Evolutionary conservation across 2,888 invertebrate species (phyloP), one percentile per base, ranked within the genome.

Genomic region (Mimachlamys varia): DNA sequence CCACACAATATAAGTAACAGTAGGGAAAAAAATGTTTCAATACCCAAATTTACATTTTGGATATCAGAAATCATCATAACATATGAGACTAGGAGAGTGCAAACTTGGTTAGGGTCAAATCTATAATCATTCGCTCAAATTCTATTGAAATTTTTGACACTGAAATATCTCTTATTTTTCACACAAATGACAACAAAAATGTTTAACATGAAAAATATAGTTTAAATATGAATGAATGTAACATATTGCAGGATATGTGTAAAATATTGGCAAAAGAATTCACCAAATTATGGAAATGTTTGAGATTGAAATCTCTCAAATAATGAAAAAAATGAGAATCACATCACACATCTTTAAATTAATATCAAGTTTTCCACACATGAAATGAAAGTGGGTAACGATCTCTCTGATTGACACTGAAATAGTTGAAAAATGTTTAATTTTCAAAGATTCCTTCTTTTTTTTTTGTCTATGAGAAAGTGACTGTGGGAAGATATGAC

Each of bases 121-220:
- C 22, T 62, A n/a, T 62, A n/a, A n/a, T n/a, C 22, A 62, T 17
- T 62, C n/a, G 22, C 22, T n/a, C n/a, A 19, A 1, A 62, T n/a
- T 62, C 22, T 19, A 22, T 62, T 62, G 22, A 62, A 5, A 17
- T 62, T 62, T 62, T n/a, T 76, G 2, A 27, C 33, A 58, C 7
- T 19, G 7, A 19, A 58, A 22, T 58, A n/a, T n/a, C n/a, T n/a
- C 22, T 76, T 33, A 33, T 76, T 13, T 33, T 5, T 76, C 76
- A 76, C 76, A 76, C 76, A 76, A 76, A 76, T 76, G 76, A 76
- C 76, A 13, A 76, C 27, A 33, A 76, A 76, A 33, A 58, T 58
- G n/a, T 58, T 58, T 58, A 58, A 58, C 58, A 58, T 22, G 19
- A 44, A 58, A 58, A 58, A 58, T 58, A 58, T 58, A 10, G n/a